Percentiles rank a stretch among this genome's conserved stretches.
Conservation (phyloP, 2,797 vertebrate species). For the Cygnus olor region DNA sequence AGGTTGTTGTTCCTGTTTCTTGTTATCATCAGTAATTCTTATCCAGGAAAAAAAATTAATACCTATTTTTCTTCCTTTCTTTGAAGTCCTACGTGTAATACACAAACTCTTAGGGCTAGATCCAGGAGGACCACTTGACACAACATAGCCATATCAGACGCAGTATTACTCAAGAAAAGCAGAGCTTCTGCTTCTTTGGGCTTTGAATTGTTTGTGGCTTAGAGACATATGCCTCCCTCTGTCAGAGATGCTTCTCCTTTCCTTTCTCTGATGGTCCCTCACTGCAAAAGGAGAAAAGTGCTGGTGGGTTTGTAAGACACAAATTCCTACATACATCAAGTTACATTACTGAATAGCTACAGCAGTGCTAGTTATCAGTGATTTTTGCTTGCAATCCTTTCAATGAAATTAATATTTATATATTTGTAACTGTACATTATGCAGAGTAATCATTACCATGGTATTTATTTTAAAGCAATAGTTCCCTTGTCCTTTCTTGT, state of each 20-base stretch:
- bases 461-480: slow-evolving; percentile 69
- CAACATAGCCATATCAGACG: not conserved
- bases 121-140: not conserved
- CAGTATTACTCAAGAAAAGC: not conserved
- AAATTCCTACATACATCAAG: not conserved
- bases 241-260: not conserved
- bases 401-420: slow-evolving; percentile 60
- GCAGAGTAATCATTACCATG: slow-evolving; percentile 47
- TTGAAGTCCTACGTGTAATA: not conserved
- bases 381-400: slow-evolving; percentile 33
- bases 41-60: not conserved
- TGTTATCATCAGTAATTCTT: not conserved
- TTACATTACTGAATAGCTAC: slow-evolving; percentile 17
- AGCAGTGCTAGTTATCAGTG: slow-evolving; percentile 29
- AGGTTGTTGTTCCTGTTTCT: not conserved
- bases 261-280: not conserved
- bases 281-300: not conserved
- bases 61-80: not conserved
- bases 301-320: not conserved
- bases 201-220: not conserved
- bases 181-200: not conserved
- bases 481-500: slow-evolving; percentile 13
- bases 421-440: slow-evolving; percentile 67
- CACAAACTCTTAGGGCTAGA: not conserved
- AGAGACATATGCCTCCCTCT: not conserved